Evolutionary conservation across 2,797 vertebrate genomes (phyloP).

Genomic region (Protosalanx chinensis): DNA sequence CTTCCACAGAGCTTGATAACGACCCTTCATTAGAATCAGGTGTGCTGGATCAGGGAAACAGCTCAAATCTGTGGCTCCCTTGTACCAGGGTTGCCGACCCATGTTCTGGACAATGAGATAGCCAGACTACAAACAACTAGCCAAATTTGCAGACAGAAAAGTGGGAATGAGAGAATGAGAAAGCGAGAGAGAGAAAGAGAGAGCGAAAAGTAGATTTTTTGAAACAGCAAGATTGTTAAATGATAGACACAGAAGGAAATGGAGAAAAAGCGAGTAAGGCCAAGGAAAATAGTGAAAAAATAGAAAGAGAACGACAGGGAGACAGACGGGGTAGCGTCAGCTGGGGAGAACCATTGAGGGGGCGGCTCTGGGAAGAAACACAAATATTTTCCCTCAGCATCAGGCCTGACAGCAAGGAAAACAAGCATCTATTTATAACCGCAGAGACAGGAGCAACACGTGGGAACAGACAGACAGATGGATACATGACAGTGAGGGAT

Average conservation of each 20-base stretch:
- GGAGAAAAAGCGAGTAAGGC: neutral
- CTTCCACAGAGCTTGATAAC: no score
- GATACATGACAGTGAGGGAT: constrained; percentile 18
- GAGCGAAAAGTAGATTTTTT: neutral
- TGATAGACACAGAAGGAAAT: neutral
- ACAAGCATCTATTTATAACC: constrained; percentile 37
- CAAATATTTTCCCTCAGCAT: constrained; percentile 28
- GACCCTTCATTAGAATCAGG: no score
- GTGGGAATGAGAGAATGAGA: neutral
- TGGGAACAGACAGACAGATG: constrained; percentile 8
- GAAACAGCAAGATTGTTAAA: no score
- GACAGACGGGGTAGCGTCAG: neutral
- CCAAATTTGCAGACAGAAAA: neutral
- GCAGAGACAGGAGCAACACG: constrained; percentile 9
- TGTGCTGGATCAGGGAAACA: no score
- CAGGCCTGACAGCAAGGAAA: constrained; percentile 23
- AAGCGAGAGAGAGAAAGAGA: neutral
- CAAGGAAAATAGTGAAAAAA: neutral
- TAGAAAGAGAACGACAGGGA: neutral
- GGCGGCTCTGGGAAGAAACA: constrained; percentile 8
- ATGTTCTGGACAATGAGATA: no score
- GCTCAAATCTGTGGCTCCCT: no score
- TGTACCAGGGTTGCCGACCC: no score
- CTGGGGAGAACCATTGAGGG: neutral
- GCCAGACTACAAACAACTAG: neutral